These are phyloP conservation scores for Terebella lapidaria DNA, from an alignment of 2,888 invertebrate genomes.

Conservation along the genomic window DNA sequence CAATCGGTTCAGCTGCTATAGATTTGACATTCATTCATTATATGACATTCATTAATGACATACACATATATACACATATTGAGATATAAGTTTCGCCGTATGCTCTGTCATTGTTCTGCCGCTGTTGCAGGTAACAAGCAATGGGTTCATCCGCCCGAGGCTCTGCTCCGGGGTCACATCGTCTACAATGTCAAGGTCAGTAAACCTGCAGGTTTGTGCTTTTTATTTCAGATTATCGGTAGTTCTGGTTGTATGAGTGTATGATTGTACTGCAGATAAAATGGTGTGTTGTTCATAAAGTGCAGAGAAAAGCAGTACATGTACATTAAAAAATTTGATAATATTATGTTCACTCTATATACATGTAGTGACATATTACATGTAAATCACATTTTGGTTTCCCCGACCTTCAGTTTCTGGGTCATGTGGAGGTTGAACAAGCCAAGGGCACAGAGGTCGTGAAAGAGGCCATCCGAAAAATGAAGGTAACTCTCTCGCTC, in stretches of 20 bases:
- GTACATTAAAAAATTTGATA: too few species aligned
- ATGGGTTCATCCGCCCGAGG: constrained; percentile 92
- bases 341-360: not conserved
- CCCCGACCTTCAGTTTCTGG: constrained; percentile 56
- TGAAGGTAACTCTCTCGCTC: too few species aligned
- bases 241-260: too few species aligned
- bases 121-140: constrained; percentile 2
- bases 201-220: not conserved
- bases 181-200: constrained; percentile 93
- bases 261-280: too few species aligned
- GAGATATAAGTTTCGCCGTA: too few species aligned
- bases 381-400: not conserved
- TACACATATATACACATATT: too few species aligned
- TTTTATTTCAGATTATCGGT: not conserved
- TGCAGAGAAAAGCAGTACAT: too few species aligned
- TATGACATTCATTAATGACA: too few species aligned
- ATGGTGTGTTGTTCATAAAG: too few species aligned
- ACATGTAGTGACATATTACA: not conserved
- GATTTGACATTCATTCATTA: too few species aligned
- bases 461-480: constrained; percentile 91
- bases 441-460: constrained; percentile 97
- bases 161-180: constrained; percentile 88
- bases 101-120: too few species aligned
- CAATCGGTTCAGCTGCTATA: too few species aligned
- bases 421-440: constrained; percentile 89